Evolutionary conservation across 2,888 invertebrate genomes (phyloP).

Genomic region (Prenolepis imparis): DNA sequence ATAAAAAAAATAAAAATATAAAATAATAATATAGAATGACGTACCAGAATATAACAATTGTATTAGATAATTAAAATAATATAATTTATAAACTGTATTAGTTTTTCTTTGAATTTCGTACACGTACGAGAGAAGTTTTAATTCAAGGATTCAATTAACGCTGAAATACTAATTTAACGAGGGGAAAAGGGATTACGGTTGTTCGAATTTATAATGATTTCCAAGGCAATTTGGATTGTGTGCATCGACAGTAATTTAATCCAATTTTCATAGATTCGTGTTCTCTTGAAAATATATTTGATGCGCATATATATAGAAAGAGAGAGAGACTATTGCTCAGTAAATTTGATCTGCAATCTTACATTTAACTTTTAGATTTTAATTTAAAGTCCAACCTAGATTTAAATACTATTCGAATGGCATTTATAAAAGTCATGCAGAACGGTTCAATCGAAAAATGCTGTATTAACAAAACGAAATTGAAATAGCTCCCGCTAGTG

Average conservation of each 20-base stretch:
- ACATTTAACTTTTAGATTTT: conserved; percentile 50
- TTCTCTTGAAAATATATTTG: conserved; percentile 40
- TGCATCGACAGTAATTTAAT: conserved; percentile 3
- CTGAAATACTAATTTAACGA: not conserved
- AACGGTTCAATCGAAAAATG: not conserved
- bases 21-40: not conserved
- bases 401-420: conserved; percentile 4
- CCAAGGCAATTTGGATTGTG: conserved; percentile 1
- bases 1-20: not conserved
- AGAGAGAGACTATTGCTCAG: conserved; percentile 29
- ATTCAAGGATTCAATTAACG: not conserved
- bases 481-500: not conserved
- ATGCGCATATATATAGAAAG: conserved; percentile 20
- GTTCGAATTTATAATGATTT: not conserved
- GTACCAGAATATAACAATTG: no score
- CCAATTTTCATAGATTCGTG: conserved; percentile 37
- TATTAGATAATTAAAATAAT: conserved; percentile 3
- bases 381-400: conserved; percentile 22
- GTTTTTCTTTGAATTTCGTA: not conserved
- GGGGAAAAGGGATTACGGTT: not conserved
- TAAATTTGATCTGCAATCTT: conserved; percentile 33
- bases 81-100: not conserved
- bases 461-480: not conserved
- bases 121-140: not conserved
- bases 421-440: conserved; percentile 14